Percentiles rank a stretch among this genome's conserved stretches.
Evolutionary conservation across 2,888 invertebrate species (phyloP).

Genomic region (Aproaerema taeniolella): DNA sequence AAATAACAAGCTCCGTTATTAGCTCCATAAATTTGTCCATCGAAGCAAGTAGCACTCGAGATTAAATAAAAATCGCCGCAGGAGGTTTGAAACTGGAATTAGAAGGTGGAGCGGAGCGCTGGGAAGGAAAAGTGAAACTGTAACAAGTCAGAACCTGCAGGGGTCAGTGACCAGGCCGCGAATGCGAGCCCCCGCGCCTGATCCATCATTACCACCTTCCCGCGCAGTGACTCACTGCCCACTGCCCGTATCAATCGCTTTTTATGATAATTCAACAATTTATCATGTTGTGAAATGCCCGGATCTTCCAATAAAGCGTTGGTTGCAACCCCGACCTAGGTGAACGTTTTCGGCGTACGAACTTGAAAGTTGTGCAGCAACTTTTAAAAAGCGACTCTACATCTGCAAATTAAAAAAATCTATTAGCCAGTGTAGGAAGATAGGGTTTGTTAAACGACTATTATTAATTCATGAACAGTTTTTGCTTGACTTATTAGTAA

Average conservation of each 20-base stretch:
- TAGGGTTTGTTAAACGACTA: no score
- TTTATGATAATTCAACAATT: neutral
- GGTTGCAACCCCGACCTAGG: no score
- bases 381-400: no score
- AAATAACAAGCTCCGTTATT: neutral
- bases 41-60: conserved; percentile 20
- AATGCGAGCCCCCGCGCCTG: conserved; percentile 31
- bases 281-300: conserved; percentile 3
- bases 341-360: no score
- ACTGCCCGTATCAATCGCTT: neutral
- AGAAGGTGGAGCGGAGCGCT: conserved; percentile 10
- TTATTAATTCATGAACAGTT: no score
- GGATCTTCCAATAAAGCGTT: no score
- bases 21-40: conserved; percentile 4
- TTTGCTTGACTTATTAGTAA: no score
- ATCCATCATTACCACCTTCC: conserved; percentile 45
- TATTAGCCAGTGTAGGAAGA: no score
- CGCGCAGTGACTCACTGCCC: conserved; percentile 5
- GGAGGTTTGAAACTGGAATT: conserved; percentile 13
- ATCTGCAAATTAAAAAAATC: no score
- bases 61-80: conserved; percentile 10
- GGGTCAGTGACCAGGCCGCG: conserved; percentile 63
- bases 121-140: conserved; percentile 69
- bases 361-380: no score
- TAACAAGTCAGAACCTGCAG: conserved; percentile 71